Conservation (phyloP, 2,113 vertebrate genomes). For the Pygoscelis adeliae region DNA sequence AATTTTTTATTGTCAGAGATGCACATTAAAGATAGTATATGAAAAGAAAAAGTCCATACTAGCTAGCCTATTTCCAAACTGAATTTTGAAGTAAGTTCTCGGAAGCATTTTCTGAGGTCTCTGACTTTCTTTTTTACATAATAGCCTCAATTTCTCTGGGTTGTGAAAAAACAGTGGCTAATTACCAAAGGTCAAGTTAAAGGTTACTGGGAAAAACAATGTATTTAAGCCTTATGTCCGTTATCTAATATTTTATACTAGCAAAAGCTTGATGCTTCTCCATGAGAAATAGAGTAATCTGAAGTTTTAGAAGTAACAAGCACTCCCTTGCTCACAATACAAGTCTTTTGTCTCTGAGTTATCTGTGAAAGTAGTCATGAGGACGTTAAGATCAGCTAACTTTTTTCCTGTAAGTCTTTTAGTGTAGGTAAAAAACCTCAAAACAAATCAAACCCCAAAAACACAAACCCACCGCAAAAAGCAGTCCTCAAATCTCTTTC, state of each 20-base stretch:
- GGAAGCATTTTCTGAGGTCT: background rate
- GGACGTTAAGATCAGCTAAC: background rate
- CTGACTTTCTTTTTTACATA: background rate
- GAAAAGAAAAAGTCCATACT: background rate
- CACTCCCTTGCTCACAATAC: background rate
- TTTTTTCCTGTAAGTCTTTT: background rate
- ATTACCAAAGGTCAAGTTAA: background rate
- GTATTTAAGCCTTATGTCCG: background rate
- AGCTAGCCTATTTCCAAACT: background rate
- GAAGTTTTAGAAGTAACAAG: background rate
- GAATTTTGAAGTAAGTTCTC: background rate
- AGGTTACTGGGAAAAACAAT: background rate
- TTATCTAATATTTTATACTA: background rate
- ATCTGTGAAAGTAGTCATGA: background rate
- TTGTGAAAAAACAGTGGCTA: background rate
- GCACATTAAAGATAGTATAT: background rate
- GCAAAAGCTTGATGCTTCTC: background rate
- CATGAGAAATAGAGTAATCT: background rate
- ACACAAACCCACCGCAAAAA: background rate
- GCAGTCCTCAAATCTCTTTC: background rate
- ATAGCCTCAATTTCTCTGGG: background rate
- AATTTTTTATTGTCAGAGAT: background rate
- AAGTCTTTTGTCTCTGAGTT: background rate
- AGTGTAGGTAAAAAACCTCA: fast-evolving
- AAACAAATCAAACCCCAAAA: background rate